A percentile compares a stretch with the other conserved stretches of the same genome.
Evolutionary conservation across 2,797 vertebrate genomes (phyloP).

Genomic region (Lacerta agilis): DNA sequence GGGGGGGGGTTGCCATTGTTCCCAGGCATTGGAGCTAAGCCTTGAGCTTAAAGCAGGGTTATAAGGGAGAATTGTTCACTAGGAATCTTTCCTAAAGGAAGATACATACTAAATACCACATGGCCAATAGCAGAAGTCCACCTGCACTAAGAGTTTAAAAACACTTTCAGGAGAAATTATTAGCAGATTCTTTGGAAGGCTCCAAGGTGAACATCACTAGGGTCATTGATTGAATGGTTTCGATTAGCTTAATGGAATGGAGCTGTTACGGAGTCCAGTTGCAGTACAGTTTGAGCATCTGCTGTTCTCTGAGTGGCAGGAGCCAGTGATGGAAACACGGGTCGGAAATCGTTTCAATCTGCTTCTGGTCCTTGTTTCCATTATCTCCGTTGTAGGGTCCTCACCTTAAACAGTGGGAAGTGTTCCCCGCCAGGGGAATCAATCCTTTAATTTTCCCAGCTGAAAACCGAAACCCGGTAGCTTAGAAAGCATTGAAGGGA

Average conservation of each 20-base stretch:
- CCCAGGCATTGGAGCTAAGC: not conserved
- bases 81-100: not conserved
- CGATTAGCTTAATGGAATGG: slow-evolving; percentile 42
- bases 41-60: not conserved
- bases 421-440: not conserved
- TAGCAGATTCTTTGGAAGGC: slow-evolving; percentile 3
- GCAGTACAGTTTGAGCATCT: slow-evolving; percentile 23
- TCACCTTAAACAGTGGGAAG: not conserved
- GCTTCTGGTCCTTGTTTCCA: slow-evolving; percentile 26
- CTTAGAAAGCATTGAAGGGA: not conserved
- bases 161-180: not conserved
- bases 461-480: not conserved
- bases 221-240: slow-evolving; percentile 54
- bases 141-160: slow-evolving; percentile 12
- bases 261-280: slow-evolving; percentile 37
- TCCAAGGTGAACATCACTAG: not conserved
- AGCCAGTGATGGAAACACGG: slow-evolving; percentile 40
- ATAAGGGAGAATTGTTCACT: not conserved
- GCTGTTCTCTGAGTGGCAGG: slow-evolving; percentile 21
- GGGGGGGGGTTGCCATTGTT: not conserved
- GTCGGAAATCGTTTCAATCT: slow-evolving; percentile 43
- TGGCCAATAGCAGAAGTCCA: not conserved
- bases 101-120: not conserved
- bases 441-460: not conserved
- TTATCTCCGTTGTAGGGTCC: slow-evolving; percentile 42